These are phyloP conservation scores for Empidonax traillii DNA, from an alignment of 2,113 vertebrate species.

Conservation along the genomic window DNA sequence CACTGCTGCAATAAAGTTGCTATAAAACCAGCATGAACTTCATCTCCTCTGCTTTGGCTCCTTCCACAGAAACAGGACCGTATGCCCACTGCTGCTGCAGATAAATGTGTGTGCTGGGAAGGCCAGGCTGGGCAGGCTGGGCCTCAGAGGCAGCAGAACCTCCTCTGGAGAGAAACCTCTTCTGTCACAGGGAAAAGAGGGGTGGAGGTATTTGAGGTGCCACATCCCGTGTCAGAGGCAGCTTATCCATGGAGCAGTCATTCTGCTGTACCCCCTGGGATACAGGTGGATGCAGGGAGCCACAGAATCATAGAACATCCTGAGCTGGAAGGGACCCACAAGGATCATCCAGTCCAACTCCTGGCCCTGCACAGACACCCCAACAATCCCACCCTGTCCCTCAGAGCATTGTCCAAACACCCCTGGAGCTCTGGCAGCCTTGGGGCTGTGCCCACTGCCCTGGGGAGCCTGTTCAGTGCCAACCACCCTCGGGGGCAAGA, in stretches of 20 bases:
- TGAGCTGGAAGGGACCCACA: neutral
- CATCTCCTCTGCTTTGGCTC: neutral
- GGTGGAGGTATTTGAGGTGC: neutral
- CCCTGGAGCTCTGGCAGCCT: neutral
- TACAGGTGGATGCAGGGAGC: neutral
- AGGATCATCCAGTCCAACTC: neutral
- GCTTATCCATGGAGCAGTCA: neutral
- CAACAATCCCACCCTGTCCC: neutral
- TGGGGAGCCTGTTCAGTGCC: neutral
- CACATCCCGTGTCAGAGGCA: neutral
- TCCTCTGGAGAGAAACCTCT: neutral
- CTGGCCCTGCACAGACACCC: neutral
- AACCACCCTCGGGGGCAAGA: neutral
- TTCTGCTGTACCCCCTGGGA: neutral
- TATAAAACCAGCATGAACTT: neutral
- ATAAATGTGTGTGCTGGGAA: neutral
- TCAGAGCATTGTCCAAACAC: neutral
- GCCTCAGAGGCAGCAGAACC: neutral
- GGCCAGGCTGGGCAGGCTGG: neutral
- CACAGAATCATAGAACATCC: neutral
- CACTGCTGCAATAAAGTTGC: neutral
- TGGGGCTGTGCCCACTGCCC: neutral
- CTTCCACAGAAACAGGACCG: fast-evolving
- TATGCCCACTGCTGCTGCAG: neutral
- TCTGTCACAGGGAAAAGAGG: neutral